Evolutionary conservation across 2,888 invertebrate species (phyloP).

Genomic region (Thecocarcelia acutangulata): DNA sequence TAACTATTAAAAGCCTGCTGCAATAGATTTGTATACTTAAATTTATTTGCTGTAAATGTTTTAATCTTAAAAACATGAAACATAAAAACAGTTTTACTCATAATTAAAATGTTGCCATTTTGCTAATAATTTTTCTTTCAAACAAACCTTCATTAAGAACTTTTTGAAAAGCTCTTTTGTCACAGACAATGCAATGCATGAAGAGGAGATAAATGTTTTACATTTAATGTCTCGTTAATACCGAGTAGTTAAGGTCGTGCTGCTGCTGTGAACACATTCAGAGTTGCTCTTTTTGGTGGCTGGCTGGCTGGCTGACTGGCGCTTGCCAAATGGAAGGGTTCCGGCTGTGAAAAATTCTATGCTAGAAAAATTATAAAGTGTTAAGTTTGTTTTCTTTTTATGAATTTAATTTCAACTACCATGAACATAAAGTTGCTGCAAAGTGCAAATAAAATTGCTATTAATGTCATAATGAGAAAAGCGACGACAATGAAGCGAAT

Average conservation of each 20-base stretch:
- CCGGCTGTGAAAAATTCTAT: conserved; percentile 1
- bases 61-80: not conserved
- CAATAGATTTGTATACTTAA: not conserved
- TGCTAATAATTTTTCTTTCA: conserved; percentile 44
- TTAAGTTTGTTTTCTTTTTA: conserved; percentile 39
- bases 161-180: conserved; percentile 31
- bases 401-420: conserved; percentile 54
- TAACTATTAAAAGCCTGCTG: too few species aligned
- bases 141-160: conserved; percentile 20
- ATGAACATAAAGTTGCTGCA: conserved; percentile 30
- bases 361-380: conserved; percentile 45
- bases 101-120: conserved; percentile 62
- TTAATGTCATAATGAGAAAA: not conserved
- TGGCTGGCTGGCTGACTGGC: not conserved
- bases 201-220: conserved; percentile 55
- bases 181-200: conserved; percentile 7
- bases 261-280: conserved; percentile 5
- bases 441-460: conserved; percentile 37
- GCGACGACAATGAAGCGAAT: not conserved
- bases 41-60: not conserved
- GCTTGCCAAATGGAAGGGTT: too few species aligned
- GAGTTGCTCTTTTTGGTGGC: conserved; percentile 45
- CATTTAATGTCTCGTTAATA: conserved; percentile 57
- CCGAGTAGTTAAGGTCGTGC: conserved; percentile 25
- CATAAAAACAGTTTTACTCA: conserved; percentile 18